These are phyloP conservation scores for Rotaria magnacalcarata DNA, from an alignment of 2,888 invertebrate genomes.

Conservation along the genomic window DNA sequence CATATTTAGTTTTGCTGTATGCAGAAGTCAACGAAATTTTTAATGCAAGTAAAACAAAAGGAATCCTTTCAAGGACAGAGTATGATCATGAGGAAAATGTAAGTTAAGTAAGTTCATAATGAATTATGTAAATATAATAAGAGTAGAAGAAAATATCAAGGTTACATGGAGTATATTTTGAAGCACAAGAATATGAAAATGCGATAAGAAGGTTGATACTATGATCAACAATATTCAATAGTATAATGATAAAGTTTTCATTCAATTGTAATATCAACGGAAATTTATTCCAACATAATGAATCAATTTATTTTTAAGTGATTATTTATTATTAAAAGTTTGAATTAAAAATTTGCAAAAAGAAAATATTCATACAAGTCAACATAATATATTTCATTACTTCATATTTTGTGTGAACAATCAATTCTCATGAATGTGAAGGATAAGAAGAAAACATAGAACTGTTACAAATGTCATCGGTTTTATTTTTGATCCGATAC, in stretches of 20 bases:
- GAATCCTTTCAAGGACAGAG: background rate
- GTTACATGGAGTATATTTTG: no score
- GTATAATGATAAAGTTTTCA: no score
- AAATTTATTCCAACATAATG: no score
- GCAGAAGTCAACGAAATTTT: background rate
- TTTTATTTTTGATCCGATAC: background rate
- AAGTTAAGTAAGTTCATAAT: background rate
- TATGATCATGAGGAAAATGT: background rate
- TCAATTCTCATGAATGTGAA: background rate
- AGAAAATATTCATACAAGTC: no score
- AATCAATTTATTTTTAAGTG: no score
- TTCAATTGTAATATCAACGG: no score
- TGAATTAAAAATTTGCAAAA: no score
- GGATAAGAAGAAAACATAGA: background rate
- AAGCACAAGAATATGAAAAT: no score
- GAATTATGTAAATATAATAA: background rate
- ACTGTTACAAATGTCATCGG: background rate
- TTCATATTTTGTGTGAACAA: background rate
- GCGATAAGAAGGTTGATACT: no score
- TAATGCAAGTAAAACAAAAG: background rate
- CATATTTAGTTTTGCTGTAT: background rate
- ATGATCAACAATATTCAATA: no score
- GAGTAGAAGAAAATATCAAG: background rate
- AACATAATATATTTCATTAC: background rate
- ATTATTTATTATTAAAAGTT: no score